A percentile compares a stretch with the other conserved stretches of the same genome.
These are phyloP conservation scores for Ginglymostoma cirratum DNA, from an alignment of 2,113 vertebrate genomes.

Conservation along the genomic window DNA sequence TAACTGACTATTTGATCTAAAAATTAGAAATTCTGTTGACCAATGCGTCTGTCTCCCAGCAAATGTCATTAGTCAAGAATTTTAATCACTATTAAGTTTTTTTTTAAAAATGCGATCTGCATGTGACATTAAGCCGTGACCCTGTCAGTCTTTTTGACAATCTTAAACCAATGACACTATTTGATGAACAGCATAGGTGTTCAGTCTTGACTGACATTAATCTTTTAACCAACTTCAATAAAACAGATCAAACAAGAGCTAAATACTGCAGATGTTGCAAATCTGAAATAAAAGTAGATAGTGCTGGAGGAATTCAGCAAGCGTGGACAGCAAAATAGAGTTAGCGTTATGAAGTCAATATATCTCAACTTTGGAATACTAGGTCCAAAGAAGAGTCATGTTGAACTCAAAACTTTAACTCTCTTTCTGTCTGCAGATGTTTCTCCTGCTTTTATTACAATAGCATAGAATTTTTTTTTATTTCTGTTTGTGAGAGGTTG, in stretches of 20 bases:
- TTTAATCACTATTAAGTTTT: neutral
- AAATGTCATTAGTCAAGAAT: neutral
- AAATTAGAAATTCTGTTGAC: neutral
- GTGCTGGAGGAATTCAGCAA: too few species aligned
- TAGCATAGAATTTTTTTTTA: neutral
- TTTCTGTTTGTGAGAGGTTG: neutral
- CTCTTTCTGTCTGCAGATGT: too few species aligned
- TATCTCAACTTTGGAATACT: too few species aligned
- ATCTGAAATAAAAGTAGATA: too few species aligned
- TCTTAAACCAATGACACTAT: neutral
- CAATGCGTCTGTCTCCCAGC: neutral
- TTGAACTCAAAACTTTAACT: too few species aligned
- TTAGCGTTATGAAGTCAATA: too few species aligned
- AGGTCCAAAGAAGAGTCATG: too few species aligned
- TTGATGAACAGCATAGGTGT: neutral
- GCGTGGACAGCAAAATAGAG: too few species aligned
- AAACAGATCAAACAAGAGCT: neutral
- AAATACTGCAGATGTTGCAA: too few species aligned
- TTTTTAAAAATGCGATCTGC: neutral
- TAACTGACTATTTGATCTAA: neutral
- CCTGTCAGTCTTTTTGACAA: neutral
- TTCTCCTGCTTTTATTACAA: too few species aligned
- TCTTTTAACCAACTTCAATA: neutral
- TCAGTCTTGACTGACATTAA: neutral
- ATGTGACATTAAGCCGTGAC: neutral